Evolutionary conservation across 2,113 vertebrate species (phyloP).

Genomic region (Oriolus oriolus): DNA sequence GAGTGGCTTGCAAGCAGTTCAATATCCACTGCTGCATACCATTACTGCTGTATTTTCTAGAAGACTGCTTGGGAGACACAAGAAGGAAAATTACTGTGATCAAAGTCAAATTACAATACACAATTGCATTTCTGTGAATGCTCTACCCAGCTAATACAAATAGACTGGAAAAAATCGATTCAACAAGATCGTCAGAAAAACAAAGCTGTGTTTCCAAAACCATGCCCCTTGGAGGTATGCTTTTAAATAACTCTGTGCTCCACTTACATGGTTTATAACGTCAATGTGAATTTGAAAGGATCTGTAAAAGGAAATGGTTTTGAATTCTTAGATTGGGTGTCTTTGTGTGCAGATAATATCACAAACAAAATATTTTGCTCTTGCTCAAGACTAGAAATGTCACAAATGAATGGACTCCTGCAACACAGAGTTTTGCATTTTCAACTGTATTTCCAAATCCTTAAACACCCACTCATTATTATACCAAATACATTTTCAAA

Average conservation of each 20-base stretch:
- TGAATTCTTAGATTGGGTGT: background rate
- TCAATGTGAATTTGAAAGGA: background rate
- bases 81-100: constrained; percentile 39
- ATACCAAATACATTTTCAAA: background rate
- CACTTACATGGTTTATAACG: background rate
- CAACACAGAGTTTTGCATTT: background rate
- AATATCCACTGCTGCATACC: background rate
- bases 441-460: background rate
- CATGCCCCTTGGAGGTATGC: background rate
- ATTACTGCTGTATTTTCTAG: constrained; percentile 4
- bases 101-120: constrained; percentile 37
- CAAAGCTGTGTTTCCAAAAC: background rate
- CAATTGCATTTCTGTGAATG: background rate
- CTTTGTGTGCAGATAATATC: background rate
- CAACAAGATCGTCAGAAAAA: background rate
- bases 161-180: background rate
- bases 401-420: background rate
- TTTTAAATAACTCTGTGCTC: background rate
- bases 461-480: background rate
- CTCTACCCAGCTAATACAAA: background rate
- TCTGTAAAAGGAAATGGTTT: background rate
- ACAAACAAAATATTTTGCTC: background rate
- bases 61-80: background rate
- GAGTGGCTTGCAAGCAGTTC: constrained; percentile 1
- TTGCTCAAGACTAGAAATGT: background rate